Evolutionary conservation across 2,797 vertebrate genomes (phyloP).

Genomic region (Myotis daubentonii): DNA sequence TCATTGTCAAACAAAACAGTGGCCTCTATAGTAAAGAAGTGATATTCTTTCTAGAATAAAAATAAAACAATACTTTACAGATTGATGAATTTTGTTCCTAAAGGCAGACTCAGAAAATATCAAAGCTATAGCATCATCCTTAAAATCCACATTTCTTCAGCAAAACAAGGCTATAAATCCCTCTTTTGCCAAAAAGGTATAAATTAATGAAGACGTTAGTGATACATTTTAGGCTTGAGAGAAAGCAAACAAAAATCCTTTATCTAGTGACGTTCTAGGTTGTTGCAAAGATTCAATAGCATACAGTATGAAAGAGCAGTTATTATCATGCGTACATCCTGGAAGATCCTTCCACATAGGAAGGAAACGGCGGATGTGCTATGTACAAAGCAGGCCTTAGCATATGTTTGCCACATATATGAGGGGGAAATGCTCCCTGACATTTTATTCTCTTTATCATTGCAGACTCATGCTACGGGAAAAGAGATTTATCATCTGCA

Average conservation of each 20-base stretch:
- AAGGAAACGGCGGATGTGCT: not conserved
- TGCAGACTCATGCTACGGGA: not conserved
- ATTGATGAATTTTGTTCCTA: conserved; percentile 29
- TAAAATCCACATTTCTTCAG: conserved; percentile 34
- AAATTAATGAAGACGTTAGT: conserved; percentile 26
- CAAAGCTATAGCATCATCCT: not conserved
- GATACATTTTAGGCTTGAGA: not conserved
- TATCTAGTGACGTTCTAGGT: not conserved
- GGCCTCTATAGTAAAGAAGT: not conserved
- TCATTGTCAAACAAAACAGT: conserved; percentile 17
- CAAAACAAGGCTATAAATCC: conserved; percentile 26
- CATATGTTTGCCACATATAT: not conserved
- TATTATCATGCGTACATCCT: not conserved
- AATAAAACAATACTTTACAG: not conserved
- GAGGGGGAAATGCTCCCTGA: not conserved
- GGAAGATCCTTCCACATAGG: not conserved
- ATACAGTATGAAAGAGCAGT: not conserved
- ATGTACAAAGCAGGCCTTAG: not conserved
- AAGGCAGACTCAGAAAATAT: conserved; percentile 15
- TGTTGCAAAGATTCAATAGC: conserved; percentile 21
- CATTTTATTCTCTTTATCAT: not conserved
- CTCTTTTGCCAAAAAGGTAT: not conserved
- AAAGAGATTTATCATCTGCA: conserved; percentile 31
- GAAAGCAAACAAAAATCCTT: conserved; percentile 47
- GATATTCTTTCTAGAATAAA: not conserved